Evolutionary conservation across 2,888 invertebrate species (phyloP), one percentile per base, ranked within the genome.

Genomic region (Lypha dubia): DNA sequence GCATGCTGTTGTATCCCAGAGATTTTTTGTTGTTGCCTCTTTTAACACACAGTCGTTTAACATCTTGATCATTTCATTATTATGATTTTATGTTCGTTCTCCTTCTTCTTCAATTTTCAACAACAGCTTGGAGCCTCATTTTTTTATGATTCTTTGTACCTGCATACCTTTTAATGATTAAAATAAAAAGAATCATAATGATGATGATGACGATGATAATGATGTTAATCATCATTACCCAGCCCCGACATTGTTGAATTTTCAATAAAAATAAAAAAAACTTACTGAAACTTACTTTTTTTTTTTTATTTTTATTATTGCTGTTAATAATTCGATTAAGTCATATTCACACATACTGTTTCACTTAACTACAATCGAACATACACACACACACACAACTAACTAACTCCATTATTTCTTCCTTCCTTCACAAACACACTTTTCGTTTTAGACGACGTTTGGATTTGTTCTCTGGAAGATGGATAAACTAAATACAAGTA

Each of bases 271-370:
- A 35, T 28, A 28, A 65, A 77, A 82, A 86, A n/a, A n/a, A n/a
- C n/a, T n/a, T n/a, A n/a, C n/a, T n/a, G n/a, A n/a, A n/a, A n/a
- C n/a, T n/a, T n/a, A n/a, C n/a, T n/a, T n/a, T n/a, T n/a, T n/a
- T 82, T 82, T 84, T 62, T 84, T 77, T 63, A 28, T 20, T 76
- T 74, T 86, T 79, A 83, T 85, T 82, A 79, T 85, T 86, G 79
- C 86, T 86, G 83, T 86, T 86, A 87, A 87, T 87, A 87, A 87
- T 87, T 87, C 85, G 86, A 87, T 87, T 86, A 87, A 84, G 86
- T 81, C 85, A 84, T 85, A 85, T 86, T 79, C 82, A 71, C 84
- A 80, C 80, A 76, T 80, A 73, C 80, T 49, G 58, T 56, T 46
- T 17, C 4, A 17, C 56, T 11, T 74, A 32, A 35, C 49, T 46